Evolutionary conservation across 2,888 invertebrate genomes (phyloP), one percentile per base, ranked within the genome.

Genomic region (Drosophila mimica): DNA sequence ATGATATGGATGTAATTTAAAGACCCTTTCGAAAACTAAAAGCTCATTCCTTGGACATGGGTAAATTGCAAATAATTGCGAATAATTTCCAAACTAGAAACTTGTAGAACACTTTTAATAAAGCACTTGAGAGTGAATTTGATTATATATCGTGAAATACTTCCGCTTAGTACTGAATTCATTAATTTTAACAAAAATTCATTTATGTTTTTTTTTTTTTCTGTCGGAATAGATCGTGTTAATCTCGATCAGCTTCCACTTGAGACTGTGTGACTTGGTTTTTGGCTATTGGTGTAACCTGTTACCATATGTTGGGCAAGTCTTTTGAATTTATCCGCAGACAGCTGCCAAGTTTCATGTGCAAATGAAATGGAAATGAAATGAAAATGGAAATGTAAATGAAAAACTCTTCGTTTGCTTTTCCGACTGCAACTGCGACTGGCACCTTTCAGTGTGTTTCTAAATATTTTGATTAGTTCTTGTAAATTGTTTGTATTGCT

Each of bases 331-430:
- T 70, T 74, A 60, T 58, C 67, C 65, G 59, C 79, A 40, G 76
- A 86, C 85, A 88, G 90, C 83, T 88, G 89, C 76, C 89, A 90
- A 86, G 85, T 82, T 82, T 81, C 88, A 76, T 86, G 75, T 89
- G 90, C 74, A 56, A 75, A 58, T 74, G 70, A 68, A 70, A 71
- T 71, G 71, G 33, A 25, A 68, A 68, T 43, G 33, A 25, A 68
- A 68, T 43, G 25, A 40, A 40, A 40, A 69, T 54, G 60, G 17
- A 54, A 51, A 73, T 73, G 74, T 13, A 63, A 67, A 61, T 36
- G 68, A 33, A 67, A 79, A 77, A 77, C 59, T 77, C 70, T 63
- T 58, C 81, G 49, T 62, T 33, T 38, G 48, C 53, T 31, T 33
- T 48, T 28, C 49, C n/a, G 25, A 54, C 54, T 36, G 36, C 56